Conservation (phyloP, 1,140 invertebrate species). For the Pseudomyrmex flavicornis region DNA sequence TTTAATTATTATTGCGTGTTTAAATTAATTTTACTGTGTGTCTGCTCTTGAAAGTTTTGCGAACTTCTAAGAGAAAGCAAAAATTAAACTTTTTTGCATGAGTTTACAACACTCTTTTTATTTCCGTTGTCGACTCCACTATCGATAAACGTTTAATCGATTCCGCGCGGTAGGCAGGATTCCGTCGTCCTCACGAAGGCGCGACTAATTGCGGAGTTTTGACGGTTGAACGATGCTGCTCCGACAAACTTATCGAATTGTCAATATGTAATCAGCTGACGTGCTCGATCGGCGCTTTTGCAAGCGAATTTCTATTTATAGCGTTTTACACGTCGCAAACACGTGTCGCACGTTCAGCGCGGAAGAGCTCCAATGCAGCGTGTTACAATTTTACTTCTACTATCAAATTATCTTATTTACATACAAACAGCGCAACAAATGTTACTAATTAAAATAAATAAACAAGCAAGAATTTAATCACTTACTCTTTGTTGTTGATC, state of each 20-base stretch:
- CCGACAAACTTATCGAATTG: conserved; percentile 78
- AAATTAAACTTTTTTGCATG: neutral
- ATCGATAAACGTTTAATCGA: conserved; percentile 37
- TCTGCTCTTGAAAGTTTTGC: too few relatives aligned
- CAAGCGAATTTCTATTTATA: conserved; percentile 75
- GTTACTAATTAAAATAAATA: too few relatives aligned
- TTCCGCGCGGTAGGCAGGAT: conserved; percentile 7
- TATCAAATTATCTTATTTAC: too few relatives aligned
- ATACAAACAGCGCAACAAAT: too few relatives aligned
- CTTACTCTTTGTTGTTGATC: neutral
- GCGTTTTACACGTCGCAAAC: conserved; percentile 52
- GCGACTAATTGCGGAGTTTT: conserved; percentile 59
- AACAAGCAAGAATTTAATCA: neutral
- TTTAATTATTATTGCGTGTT: too few relatives aligned
- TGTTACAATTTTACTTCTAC: too few relatives aligned
- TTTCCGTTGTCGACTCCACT: neutral
- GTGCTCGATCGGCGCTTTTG: conserved; percentile 61
- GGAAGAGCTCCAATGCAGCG: conserved; percentile 6
- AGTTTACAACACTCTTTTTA: neutral
- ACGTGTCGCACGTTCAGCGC: conserved; percentile 2
- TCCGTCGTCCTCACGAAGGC: conserved; percentile 14
- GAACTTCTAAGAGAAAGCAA: too few relatives aligned
- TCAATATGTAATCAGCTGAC: conserved; percentile 84
- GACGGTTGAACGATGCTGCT: conserved; percentile 56
- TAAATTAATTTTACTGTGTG: too few relatives aligned